Base-by-base conservation (phyloP, 2,113 vertebrate species). In the Tenrec ecaudatus region DNA sequence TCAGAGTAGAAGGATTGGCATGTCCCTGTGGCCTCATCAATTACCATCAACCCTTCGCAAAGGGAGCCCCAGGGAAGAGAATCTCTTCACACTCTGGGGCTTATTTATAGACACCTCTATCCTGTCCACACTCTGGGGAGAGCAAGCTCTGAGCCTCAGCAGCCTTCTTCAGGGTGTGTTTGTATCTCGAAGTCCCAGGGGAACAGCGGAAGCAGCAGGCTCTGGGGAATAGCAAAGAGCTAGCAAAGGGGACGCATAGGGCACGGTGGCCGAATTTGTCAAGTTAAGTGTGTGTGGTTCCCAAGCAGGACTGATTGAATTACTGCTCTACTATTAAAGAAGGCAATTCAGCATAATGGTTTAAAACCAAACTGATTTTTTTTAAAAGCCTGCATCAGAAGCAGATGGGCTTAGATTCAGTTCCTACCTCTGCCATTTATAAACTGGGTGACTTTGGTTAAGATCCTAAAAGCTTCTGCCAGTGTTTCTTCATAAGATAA, bases 21-120 rank as follows among this genome's bases (percentile, higher is more conserved):
- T 86, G 43, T 96, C 90, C 88, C 79, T 68, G 77, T 90, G 69
- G 85, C 86, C 92, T 95, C 93, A 95, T 96, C 95, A 97, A 71
- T 97, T 96, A 84, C 88, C 76, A 75, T 86, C 96, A 95, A 78
- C 90, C 88, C 94, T 93, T 95, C 36, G 73, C 85, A 95, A 60
- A 90, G 91, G 82, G 76, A 95, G 68, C 76, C 95, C 53, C 88
- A 82, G 95, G 85, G 91, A 71, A 96, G 77, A 97, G 80, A 53
- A 90, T 88, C 85, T 88, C 79, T 94, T 93, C 84, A 93, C 29
- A 76, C 75, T 64, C 87, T 71, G 66, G 66, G 47, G 69, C 86
- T 95, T 96, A 97, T 97, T 96, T 95, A 94, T 93, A 95, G 95
- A 85, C 31, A 62, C 4, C 43, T 36, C 71, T 60, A 47, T 86